Conservation (phyloP, 2,797 vertebrate genomes). For the Orestias chungarensis region DNA sequence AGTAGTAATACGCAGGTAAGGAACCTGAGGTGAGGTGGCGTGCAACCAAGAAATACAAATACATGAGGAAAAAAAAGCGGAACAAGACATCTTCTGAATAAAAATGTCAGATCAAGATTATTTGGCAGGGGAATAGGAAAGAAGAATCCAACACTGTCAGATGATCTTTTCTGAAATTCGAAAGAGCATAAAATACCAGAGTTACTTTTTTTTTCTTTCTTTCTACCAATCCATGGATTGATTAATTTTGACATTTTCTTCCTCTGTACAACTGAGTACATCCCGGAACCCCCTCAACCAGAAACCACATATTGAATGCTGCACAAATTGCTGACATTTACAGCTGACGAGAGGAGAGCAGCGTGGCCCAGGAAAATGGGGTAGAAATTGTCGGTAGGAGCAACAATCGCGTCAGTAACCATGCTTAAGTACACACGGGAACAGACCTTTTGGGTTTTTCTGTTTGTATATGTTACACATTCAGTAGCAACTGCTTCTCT, state of each 20-base stretch:
- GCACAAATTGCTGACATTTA: constrained; percentile 27
- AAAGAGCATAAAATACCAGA: background rate
- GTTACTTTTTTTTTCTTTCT: background rate
- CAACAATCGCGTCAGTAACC: constrained; percentile 6
- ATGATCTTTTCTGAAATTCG: constrained; percentile 1
- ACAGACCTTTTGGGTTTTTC: background rate
- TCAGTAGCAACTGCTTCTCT: background rate
- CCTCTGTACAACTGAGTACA: background rate
- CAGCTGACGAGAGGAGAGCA: constrained; percentile 12
- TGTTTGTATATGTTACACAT: background rate
- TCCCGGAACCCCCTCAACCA: constrained; percentile 4
- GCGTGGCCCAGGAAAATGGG: constrained; percentile 21
- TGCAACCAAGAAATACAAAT: background rate
- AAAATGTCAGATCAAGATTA: constrained; percentile 2
- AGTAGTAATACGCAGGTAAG: background rate
- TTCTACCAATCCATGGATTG: background rate
- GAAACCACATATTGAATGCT: background rate
- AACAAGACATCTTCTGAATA: background rate
- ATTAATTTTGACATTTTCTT: constrained; percentile 30
- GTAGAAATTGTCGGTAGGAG: constrained; percentile 18
- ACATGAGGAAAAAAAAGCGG: background rate
- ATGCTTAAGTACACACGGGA: background rate
- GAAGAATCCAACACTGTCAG: constrained; percentile 8
- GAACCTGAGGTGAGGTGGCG: background rate
- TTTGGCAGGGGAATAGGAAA: background rate